Conservation (phyloP, 2,113 vertebrate species). For the Garra rufa region DNA sequence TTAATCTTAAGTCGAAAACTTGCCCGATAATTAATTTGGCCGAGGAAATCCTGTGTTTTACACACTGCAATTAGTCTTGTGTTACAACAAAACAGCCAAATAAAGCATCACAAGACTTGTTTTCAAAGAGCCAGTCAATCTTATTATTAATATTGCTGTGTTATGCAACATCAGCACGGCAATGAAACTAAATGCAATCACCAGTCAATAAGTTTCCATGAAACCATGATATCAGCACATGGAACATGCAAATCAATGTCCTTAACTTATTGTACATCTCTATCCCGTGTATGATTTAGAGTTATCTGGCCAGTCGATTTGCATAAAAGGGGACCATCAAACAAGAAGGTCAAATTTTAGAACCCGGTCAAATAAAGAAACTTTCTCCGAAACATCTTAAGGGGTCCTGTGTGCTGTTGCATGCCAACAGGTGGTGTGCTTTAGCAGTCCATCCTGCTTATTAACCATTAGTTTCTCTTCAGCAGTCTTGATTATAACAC, state of each 20-base stretch:
- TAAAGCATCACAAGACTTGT: background rate
- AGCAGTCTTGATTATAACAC: slow-evolving; percentile 11
- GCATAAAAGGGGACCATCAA: slow-evolving; percentile 40
- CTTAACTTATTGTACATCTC: slow-evolving; percentile 23
- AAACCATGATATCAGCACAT: slow-evolving; percentile 11
- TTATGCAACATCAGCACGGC: slow-evolving; percentile 3
- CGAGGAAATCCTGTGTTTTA: background rate
- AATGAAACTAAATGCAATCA: background rate
- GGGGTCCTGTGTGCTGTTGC: slow-evolving; percentile 48
- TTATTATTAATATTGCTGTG: background rate
- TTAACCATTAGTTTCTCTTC: slow-evolving; percentile 46
- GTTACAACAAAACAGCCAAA: background rate
- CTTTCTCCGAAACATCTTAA: background rate
- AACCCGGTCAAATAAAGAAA: background rate
- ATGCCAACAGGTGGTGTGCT: slow-evolving; percentile 80
- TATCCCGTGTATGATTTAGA: background rate
- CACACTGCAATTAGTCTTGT: background rate
- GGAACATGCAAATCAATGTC: slow-evolving; percentile 39
- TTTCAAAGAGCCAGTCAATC: background rate
- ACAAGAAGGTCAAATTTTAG: background rate
- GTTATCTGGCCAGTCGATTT: slow-evolving; percentile 25
- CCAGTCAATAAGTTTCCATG: slow-evolving; percentile 12
- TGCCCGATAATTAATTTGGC: background rate
- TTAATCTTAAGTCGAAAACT: slow-evolving; percentile 9
- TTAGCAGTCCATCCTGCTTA: slow-evolving; percentile 67